Base-by-base conservation (phyloP, 2,888 invertebrate genomes). In the Drosophila recens region DNA sequence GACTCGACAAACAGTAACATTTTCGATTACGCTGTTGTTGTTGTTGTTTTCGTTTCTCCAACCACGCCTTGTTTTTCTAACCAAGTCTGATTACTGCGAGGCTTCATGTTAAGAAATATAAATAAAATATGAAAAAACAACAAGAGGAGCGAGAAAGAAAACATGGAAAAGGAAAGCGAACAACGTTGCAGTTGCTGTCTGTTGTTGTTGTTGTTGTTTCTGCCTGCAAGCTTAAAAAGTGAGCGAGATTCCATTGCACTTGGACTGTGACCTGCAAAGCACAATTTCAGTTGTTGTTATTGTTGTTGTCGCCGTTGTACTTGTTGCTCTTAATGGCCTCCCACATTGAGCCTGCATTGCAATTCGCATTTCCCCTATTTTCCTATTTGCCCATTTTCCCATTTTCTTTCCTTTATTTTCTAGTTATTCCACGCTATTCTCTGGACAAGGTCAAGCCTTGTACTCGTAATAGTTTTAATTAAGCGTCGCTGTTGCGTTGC, bases 391-490 rank as follows among this genome's bases (percentile, higher is more conserved):
- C 11, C 8, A 54, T 63, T 53, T 43, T 38, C 13, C 17, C 15
- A 43, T 36, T 61, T 36, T 17, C 38, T 42, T 49, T 34, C 17
- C 34, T 49, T 49, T 64, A 36, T 33, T 48, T 34, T 57, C 40
- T 38, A 40, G 30, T 57, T 49, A 57, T 40, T 30, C 45, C 36
- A 27, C 10, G 17, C 43, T 45, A 30, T 51, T 46, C 63, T 20
- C 42, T 62, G 51, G 57, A 51, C 67, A 81, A 74, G 81, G 84
- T 77, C 72, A 81, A 72, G 54, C 52, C 53, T 38, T 68, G 64
- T 38, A n/a, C 38, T n/a, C 6, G 38, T 81, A 84, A 79, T 79
- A 77, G 58, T 79, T 81, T 81, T 74, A 81, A 82, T 79, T 81
- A 81, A 63, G 67, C 46, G 36, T 34, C 51, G 57, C 38, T 61